These are phyloP conservation scores for Cyanoramphus novaezelandiae DNA, from an alignment of 2,113 vertebrate genomes.

Conservation along the genomic window DNA sequence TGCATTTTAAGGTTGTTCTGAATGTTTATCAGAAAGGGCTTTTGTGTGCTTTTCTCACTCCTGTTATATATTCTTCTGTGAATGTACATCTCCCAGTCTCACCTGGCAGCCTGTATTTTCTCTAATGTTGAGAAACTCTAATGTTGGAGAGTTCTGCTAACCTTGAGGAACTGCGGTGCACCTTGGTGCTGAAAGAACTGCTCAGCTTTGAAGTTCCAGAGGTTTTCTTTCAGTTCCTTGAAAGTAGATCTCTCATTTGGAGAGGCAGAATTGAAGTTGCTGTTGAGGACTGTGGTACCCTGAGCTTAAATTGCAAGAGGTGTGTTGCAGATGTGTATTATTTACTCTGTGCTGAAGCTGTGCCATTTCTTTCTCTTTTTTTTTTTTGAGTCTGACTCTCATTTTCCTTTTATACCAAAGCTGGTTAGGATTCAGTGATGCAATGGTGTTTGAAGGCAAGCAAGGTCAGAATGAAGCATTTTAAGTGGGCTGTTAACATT, in stretches of 20 bases:
- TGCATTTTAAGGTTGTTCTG: neutral
- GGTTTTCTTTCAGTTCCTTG: neutral
- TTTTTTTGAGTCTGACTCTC: neutral
- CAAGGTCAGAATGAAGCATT: neutral
- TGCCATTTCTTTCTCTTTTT: neutral
- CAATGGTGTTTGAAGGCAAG: neutral
- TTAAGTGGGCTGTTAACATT: neutral
- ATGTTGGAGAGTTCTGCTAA: neutral
- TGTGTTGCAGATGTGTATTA: neutral
- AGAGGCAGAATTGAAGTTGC: neutral
- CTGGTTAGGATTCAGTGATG: neutral
- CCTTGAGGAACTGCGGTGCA: neutral
- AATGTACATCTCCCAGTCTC: neutral
- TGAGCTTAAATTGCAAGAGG: neutral
- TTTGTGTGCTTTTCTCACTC: slow-evolving; percentile 16
- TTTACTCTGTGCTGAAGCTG: neutral
- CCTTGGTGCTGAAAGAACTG: neutral
- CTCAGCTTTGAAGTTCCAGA: neutral
- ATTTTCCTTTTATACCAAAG: neutral
- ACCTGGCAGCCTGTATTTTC: slow-evolving; percentile 2
- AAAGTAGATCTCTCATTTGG: neutral
- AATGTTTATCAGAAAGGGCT: neutral
- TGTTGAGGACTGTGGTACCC: neutral
- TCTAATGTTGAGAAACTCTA: neutral
- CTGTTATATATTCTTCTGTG: neutral